Evolutionary conservation across 2,888 invertebrate species (phyloP).

Genomic region (Herminia tarsipennalis): DNA sequence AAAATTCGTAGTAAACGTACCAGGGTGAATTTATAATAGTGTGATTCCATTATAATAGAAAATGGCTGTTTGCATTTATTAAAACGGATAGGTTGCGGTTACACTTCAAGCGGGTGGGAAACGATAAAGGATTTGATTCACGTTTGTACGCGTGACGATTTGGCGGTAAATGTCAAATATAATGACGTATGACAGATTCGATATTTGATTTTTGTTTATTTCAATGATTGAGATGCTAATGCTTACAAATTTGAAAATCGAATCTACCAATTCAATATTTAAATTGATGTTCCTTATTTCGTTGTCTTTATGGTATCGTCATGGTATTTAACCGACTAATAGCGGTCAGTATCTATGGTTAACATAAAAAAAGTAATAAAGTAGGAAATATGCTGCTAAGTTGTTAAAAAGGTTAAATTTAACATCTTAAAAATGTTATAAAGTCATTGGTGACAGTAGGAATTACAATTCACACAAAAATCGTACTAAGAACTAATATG

Average conservation of each 20-base stretch:
- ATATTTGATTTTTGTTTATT: no score
- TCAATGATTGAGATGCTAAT: no score
- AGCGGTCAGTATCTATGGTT: no score
- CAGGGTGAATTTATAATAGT: constrained; percentile 49
- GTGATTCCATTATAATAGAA: constrained; percentile 48
- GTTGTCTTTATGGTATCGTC: no score
- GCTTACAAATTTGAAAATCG: constrained; percentile 11
- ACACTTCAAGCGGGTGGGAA: constrained; percentile 20
- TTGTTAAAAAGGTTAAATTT: no score
- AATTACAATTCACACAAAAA: no score
- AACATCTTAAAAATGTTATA: no score
- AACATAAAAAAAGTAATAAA: no score
- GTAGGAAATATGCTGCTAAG: no score
- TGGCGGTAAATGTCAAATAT: constrained; percentile 8
- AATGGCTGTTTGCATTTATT: constrained; percentile 46
- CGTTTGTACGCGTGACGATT: constrained; percentile 17
- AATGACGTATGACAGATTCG: constrained; percentile 8
- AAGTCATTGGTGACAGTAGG: no score
- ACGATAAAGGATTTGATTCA: constrained; percentile 15
- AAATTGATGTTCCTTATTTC: background rate
- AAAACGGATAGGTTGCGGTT: constrained; percentile 22
- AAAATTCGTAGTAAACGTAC: constrained; percentile 55
- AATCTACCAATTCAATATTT: background rate
- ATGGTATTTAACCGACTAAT: no score
- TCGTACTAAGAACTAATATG: no score